Conservation (phyloP, 2,888 invertebrate genomes). For the Eilema griseolum region DNA sequence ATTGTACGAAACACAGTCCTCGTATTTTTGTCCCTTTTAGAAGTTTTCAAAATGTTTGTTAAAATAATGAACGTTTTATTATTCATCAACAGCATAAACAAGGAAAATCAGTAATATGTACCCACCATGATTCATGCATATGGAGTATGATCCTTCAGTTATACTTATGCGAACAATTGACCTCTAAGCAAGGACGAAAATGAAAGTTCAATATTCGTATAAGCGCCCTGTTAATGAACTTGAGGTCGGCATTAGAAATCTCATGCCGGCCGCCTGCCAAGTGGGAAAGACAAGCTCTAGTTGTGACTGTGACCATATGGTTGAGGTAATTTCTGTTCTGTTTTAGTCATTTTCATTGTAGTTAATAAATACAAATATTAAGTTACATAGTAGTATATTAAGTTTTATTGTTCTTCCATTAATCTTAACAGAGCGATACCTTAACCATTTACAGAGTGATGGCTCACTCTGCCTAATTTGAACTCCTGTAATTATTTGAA, state of each 20-base stretch:
- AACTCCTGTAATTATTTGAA: conserved; percentile 64
- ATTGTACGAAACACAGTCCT: conserved; percentile 18
- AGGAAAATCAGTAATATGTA: conserved; percentile 45
- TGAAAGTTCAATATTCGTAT: conserved; percentile 45
- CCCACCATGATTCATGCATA: conserved; percentile 41
- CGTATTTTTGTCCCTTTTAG: conserved; percentile 30
- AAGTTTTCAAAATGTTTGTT: conserved; percentile 26
- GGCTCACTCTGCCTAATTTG: conserved; percentile 59
- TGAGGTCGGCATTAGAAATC: conserved; percentile 50
- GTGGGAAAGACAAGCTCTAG: conserved; percentile 59
- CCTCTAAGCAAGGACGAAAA: conserved; percentile 47
- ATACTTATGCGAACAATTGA: conserved; percentile 35
- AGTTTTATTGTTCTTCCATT: conserved; percentile 80
- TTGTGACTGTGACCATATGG: conserved; percentile 59
- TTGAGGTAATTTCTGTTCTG: conserved; percentile 68
- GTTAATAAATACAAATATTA: conserved; percentile 63
- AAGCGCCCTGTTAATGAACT: conserved; percentile 56
- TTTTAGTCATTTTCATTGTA: conserved; percentile 64
- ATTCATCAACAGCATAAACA: conserved; percentile 22
- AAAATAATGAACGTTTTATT: conserved; percentile 34
- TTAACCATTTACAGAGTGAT: conserved; percentile 48
- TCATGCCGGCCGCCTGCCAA: conserved; percentile 66
- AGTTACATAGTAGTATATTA: conserved; percentile 71
- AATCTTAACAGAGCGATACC: conserved; percentile 65
- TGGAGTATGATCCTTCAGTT: conserved; percentile 23